Conservation (phyloP, 2,113 vertebrate species). For the Crypturellus undulatus region DNA sequence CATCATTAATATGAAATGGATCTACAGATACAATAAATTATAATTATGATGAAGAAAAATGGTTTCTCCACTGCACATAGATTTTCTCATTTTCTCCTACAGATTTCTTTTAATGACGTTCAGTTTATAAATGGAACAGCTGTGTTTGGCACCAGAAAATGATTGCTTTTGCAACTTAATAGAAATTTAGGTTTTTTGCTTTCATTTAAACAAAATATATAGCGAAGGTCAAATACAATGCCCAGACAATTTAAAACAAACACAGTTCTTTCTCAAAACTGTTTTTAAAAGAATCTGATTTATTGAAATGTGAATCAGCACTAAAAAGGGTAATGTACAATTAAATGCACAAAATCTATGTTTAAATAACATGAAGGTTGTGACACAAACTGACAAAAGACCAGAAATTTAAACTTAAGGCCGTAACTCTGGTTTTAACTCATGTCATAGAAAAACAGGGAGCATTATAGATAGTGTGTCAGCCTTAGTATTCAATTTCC, state of each 20-base stretch:
- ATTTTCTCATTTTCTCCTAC: neutral
- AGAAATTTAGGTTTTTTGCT: neutral
- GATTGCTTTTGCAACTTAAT: neutral
- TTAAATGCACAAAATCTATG: neutral
- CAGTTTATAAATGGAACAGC: neutral
- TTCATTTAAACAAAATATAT: neutral
- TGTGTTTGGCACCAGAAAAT: neutral
- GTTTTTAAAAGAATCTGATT: neutral
- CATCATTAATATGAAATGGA: neutral
- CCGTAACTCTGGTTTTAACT: slow-evolving; percentile 39
- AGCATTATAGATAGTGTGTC: neutral
- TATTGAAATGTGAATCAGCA: neutral
- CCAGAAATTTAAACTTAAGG: slow-evolving; percentile 51
- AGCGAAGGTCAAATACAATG: neutral
- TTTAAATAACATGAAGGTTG: neutral
- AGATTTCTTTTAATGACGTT: neutral
- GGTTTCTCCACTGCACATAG: neutral
- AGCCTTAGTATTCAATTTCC: slow-evolving; percentile 59
- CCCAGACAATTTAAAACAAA: neutral
- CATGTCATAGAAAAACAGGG: slow-evolving; percentile 21
- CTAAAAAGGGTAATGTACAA: neutral
- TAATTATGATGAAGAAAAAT: neutral
- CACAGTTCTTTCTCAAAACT: neutral
- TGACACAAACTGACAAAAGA: slow-evolving; percentile 11
- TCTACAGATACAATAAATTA: neutral